Evolutionary conservation across 1,140 invertebrate genomes (phyloP).

Genomic region (Polypedilum pembai): DNA sequence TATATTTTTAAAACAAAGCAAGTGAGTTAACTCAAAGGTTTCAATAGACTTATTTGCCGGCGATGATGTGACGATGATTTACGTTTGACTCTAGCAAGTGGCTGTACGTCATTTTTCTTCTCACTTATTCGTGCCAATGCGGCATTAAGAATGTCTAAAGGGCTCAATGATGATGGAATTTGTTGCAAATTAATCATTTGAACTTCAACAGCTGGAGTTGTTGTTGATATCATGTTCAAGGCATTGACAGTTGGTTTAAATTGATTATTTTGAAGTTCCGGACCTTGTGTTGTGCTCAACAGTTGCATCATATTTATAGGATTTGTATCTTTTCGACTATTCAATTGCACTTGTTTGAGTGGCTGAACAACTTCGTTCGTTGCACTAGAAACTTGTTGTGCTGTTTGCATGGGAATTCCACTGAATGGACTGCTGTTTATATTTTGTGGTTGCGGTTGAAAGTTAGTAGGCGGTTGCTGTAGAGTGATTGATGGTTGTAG

Average conservation of each 20-base stretch:
- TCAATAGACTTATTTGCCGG: too few relatives aligned
- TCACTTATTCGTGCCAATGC: not conserved
- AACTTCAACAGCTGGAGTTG: not conserved
- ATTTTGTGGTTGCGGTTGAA: not conserved
- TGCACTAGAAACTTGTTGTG: not conserved
- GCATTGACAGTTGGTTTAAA: not conserved
- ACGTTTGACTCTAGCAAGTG: too few relatives aligned
- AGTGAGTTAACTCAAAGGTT: too few relatives aligned
- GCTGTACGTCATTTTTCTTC: not conserved
- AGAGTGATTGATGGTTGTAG: not conserved
- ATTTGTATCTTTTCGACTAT: too few relatives aligned
- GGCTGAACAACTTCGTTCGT: not conserved
- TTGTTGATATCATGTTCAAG: not conserved
- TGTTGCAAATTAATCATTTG: not conserved
- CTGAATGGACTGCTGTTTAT: not conserved
- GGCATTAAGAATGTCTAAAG: not conserved
- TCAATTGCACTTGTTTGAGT: not conserved
- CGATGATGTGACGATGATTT: too few relatives aligned
- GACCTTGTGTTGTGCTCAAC: too few relatives aligned
- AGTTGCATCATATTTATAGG: too few relatives aligned
- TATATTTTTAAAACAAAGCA: too few relatives aligned
- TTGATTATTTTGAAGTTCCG: not conserved
- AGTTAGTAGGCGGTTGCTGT: not conserved
- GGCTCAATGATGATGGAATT: not conserved
- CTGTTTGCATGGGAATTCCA: not conserved